A percentile compares a stretch with the other conserved stretches of the same genome.
phyloP scores from a whole-genome alignment of 2,797 vertebrate genomes.

The Hylomyscus alleni region DNA sequence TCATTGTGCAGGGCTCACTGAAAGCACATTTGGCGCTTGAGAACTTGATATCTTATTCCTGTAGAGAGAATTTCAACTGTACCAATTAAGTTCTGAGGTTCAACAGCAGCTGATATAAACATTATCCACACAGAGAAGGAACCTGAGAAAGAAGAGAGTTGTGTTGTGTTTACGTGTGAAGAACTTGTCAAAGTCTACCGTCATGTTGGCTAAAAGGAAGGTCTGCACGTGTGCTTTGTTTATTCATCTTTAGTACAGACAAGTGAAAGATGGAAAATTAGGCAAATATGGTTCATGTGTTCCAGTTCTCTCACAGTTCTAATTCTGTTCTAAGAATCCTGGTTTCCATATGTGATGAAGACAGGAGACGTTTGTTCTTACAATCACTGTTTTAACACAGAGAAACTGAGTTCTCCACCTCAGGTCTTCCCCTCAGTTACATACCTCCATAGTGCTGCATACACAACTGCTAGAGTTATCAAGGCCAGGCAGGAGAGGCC shows the following conservation, averaged over 20 bases:
- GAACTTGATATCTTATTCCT: constrained; percentile 48
- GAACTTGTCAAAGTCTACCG: constrained; percentile 59
- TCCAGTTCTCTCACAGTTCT: not conserved
- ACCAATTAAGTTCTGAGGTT: constrained; percentile 20
- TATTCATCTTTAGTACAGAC: constrained; percentile 16
- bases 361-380: constrained; percentile 12
- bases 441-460: constrained; percentile 98
- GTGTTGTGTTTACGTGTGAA: not conserved
- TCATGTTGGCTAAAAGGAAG: constrained; percentile 26
- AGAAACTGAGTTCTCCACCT: constrained; percentile 35
- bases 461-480: constrained; percentile 98
- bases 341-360: constrained; percentile 37
- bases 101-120: constrained; percentile 50
- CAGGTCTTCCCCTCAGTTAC: constrained; percentile 76
- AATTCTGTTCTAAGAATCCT: constrained; percentile 17
- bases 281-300: constrained; percentile 58
- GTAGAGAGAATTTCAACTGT: constrained; percentile 12
- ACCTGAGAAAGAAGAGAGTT: not conserved
- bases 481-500: constrained; percentile 99
- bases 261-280: constrained; percentile 61
- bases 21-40: constrained; percentile 36
- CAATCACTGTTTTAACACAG: constrained; percentile 57
- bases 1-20: not conserved
- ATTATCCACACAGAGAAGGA: not conserved
- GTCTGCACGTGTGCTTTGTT: not conserved